Conservation (phyloP, 2,113 vertebrate species). For the Pangasianodon hypophthalmus region DNA sequence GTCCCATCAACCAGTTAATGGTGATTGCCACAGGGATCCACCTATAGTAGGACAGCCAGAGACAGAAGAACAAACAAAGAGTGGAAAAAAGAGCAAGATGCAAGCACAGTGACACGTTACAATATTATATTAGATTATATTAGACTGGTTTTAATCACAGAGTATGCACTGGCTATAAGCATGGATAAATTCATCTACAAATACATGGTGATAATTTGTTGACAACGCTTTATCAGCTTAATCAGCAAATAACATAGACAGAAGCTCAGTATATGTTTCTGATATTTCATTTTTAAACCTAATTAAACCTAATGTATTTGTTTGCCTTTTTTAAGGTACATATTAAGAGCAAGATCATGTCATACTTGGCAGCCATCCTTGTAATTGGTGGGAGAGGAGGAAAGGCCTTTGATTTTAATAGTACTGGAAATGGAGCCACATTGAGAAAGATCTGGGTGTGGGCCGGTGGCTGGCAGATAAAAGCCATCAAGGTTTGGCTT, state of each 20-base stretch:
- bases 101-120: no score
- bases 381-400: conserved; percentile 1
- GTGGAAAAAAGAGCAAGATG: no score
- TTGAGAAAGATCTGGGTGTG: conserved; percentile 47
- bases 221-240: no score
- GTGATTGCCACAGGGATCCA: no score
- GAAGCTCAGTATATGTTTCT: neutral
- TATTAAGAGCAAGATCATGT: neutral
- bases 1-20: no score
- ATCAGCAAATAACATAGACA: neutral
- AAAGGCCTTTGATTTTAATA: conserved; percentile 5
- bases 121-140: no score
- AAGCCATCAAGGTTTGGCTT: conserved; percentile 43
- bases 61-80: no score
- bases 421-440: conserved; percentile 29
- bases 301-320: neutral
- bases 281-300: neutral
- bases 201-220: no score
- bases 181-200: no score
- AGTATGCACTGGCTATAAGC: no score
- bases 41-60: no score
- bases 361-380: neutral
- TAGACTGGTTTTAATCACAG: no score
- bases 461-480: conserved; percentile 44
- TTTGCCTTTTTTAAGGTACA: neutral